These are phyloP conservation scores for Sardinella longiceps DNA, from an alignment of 2,797 vertebrate species.

Conservation along the genomic window DNA sequence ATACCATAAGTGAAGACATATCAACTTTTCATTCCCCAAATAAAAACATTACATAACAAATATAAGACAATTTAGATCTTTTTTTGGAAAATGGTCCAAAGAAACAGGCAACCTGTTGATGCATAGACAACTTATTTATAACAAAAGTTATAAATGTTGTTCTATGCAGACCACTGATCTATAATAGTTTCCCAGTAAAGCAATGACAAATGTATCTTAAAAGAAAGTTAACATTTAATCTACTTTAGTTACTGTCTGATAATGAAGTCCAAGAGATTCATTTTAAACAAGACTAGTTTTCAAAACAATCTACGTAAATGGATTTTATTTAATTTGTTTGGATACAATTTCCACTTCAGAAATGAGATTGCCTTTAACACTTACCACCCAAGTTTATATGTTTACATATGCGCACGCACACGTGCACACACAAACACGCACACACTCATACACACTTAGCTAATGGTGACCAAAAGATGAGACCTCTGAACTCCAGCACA, in stretches of 20 bases:
- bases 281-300: neutral
- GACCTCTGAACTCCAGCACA: neutral
- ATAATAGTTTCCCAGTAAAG: too few relatives aligned
- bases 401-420: neutral
- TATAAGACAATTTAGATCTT: too few relatives aligned
- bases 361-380: slow-evolving; percentile 12
- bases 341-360: slow-evolving; percentile 16
- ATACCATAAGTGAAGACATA: too few relatives aligned
- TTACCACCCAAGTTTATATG: neutral
- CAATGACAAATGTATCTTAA: too few relatives aligned
- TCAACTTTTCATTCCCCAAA: too few relatives aligned
- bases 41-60: too few relatives aligned
- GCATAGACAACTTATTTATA: too few relatives aligned
- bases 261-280: neutral
- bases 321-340: slow-evolving; percentile 12
- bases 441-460: slow-evolving; percentile 17
- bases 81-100: too few relatives aligned
- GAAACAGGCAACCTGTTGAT: too few relatives aligned
- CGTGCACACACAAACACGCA: neutral
- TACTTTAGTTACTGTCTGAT: neutral
- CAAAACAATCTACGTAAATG: slow-evolving; percentile 13
- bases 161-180: too few relatives aligned
- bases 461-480: slow-evolving; percentile 7
- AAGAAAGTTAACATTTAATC: too few relatives aligned
- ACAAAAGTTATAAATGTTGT: too few relatives aligned